A percentile compares a stretch with the other conserved stretches of the same genome.
phyloP scores from a whole-genome alignment of 2,888 invertebrate species.

The Sialis fuliginosa region DNA sequence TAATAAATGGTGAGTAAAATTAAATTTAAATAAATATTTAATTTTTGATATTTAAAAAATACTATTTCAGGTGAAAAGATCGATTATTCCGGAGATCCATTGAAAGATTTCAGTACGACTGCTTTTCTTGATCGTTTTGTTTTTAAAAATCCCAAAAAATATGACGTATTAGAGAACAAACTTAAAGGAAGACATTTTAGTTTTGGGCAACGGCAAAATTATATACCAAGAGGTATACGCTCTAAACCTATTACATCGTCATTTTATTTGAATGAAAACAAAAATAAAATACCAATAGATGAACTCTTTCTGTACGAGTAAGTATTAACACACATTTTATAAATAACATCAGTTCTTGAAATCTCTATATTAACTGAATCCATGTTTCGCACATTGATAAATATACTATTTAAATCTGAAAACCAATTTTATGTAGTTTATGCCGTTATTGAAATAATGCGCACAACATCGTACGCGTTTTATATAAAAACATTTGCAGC shows the following conservation, averaged over 20 bases:
- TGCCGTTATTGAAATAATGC: too few species aligned
- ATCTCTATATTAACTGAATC: background rate
- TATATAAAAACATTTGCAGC: background rate
- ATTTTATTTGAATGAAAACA: conserved; percentile 46
- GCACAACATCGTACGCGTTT: too few species aligned
- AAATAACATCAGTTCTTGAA: background rate
- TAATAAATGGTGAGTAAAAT: conserved; percentile 42
- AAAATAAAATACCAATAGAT: conserved; percentile 70
- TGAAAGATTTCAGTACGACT: conserved; percentile 80
- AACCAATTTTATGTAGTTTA: too few species aligned
- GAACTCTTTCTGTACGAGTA: conserved; percentile 70
- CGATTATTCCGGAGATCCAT: conserved; percentile 79
- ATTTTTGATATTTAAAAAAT: conserved; percentile 1
- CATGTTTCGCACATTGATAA: too few species aligned
- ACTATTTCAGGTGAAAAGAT: conserved; percentile 43
- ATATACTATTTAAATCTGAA: too few species aligned
- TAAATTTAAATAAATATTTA: too few species aligned
- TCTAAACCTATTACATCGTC: conserved; percentile 56
- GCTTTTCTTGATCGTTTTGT: conserved; percentile 90
- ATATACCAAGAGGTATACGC: conserved; percentile 49
- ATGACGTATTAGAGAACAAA: conserved; percentile 28
- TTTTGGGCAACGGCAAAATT: conserved; percentile 46
- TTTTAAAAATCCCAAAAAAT: conserved; percentile 78
- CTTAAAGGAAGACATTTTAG: conserved; percentile 40
- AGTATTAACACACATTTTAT: conserved; percentile 16